Percentiles rank a stretch among this genome's conserved stretches.
Evolutionary conservation across 2,888 invertebrate species (phyloP).

Genomic region (Tuta absoluta): DNA sequence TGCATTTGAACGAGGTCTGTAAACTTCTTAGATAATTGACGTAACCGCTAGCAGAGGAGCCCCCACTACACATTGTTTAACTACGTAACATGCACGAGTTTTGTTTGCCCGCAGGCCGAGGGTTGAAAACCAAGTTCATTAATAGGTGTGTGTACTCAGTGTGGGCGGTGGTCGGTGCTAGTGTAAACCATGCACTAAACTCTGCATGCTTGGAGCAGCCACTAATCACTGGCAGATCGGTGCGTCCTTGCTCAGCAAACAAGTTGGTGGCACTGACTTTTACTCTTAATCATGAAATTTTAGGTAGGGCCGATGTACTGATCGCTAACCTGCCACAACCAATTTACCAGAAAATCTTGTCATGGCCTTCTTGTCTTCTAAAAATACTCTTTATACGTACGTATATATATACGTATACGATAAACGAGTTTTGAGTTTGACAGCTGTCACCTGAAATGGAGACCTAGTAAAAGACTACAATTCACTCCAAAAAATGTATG

Average conservation of each 20-base stretch:
- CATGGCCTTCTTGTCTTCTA: no score
- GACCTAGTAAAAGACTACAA: no score
- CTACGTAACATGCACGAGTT: conserved; percentile 8
- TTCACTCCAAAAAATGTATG: no score
- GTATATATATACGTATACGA: no score
- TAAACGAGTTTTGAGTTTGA: no score
- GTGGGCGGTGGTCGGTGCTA: neutral
- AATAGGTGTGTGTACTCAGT: conserved; percentile 9
- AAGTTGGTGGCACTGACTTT: neutral
- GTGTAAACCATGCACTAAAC: neutral
- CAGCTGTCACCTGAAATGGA: no score
- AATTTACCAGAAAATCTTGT: no score
- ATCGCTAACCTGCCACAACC: no score
- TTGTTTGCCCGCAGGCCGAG: neutral
- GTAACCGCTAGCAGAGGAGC: neutral
- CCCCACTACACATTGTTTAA: neutral
- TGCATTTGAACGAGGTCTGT: neutral
- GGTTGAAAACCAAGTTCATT: conserved; percentile 10
- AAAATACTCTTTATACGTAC: no score
- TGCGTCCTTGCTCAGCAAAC: neutral
- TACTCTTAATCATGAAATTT: neutral
- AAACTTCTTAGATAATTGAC: conserved; percentile 6
- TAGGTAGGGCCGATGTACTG: no score
- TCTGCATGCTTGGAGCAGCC: neutral
- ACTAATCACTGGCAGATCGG: neutral